phyloP scores from a whole-genome alignment of 2,888 invertebrate species.

The Mamestra brassicae region DNA sequence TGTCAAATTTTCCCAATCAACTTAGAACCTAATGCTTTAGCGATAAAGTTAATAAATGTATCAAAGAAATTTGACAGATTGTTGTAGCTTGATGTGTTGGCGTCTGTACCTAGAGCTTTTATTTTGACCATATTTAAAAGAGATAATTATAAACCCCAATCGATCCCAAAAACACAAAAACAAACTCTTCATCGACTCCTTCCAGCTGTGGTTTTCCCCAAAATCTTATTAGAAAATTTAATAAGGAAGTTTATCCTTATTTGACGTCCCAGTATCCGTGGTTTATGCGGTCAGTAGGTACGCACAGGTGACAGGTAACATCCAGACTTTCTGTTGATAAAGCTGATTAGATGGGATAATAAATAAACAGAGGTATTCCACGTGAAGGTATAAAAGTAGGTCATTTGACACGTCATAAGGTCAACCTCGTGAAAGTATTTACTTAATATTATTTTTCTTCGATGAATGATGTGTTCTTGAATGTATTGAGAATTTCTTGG shows the following conservation, averaged over 20 bases:
- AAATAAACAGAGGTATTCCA: slow-evolving; percentile 10
- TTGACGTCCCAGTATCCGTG: neutral
- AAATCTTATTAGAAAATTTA: slow-evolving; percentile 8
- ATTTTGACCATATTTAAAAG: no score
- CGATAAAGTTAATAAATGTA: no score
- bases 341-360: slow-evolving; percentile 21
- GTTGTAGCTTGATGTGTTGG: no score
- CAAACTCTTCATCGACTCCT: neutral
- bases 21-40: no score
- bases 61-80: no score
- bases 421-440: slow-evolving; percentile 4
- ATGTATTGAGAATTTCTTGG: neutral
- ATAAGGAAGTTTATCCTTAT: slow-evolving; percentile 17
- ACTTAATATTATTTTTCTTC: neutral
- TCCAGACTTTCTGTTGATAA: slow-evolving; percentile 3
- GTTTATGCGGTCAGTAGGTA: slow-evolving; percentile 1
- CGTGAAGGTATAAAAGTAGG: slow-evolving; percentile 6
- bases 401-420: slow-evolving; percentile 14
- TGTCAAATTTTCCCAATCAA: no score
- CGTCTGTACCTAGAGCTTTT: no score
- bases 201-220: neutral
- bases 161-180: slow-evolving; percentile 1
- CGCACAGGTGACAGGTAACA: neutral
- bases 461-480: neutral
- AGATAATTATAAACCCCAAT: neutral